phyloP scores from a whole-genome alignment of 2,888 invertebrate genomes.

The Acanthacorydalis orientalis region DNA sequence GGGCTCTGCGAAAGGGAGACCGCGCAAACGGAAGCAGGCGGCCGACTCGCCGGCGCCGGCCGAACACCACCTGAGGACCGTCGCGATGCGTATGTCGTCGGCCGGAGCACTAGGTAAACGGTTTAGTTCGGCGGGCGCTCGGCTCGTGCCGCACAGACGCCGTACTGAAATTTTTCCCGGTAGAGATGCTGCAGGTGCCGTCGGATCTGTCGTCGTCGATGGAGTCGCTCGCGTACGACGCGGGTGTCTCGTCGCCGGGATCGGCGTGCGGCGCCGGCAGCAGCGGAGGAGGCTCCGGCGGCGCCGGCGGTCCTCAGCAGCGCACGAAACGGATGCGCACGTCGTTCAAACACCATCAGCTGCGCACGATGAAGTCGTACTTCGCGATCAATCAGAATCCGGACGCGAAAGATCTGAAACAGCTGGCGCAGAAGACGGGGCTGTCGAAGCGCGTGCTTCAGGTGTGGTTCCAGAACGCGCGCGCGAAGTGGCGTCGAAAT shows the following conservation, averaged over 20 bases:
- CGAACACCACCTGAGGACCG: conserved; percentile 41
- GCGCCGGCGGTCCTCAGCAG: conserved; percentile 34
- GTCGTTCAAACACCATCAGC: conserved; percentile 97
- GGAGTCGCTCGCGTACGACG: conserved; percentile 62
- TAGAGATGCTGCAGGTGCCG: conserved; percentile 54
- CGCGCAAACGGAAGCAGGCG: conserved; percentile 52
- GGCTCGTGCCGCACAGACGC: not conserved
- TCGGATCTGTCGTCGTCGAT: conserved; percentile 59
- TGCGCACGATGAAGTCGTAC: conserved; percentile 97
- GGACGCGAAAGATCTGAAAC: conserved; percentile 97
- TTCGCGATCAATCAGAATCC: conserved; percentile 99
- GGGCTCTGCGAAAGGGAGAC: conserved; percentile 47
- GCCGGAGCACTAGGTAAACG: conserved; percentile 49
- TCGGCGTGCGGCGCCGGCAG: conserved; percentile 34
- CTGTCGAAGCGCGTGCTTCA: conserved; percentile 83
- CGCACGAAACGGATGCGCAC: conserved; percentile 94
- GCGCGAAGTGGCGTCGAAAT: conserved; percentile 95
- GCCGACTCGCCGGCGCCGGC: conserved; percentile 29
- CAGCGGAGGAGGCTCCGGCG: conserved; percentile 30
- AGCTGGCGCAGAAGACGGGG: conserved; percentile 95
- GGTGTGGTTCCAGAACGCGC: conserved; percentile 99
- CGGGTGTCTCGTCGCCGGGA: conserved; percentile 52
- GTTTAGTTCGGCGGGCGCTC: not conserved
- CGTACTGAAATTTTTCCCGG: conserved; percentile 14
- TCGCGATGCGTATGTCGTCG: conserved; percentile 47